Evolutionary conservation across 2,113 vertebrate species (phyloP).

Genomic region (Rhinichthys klamathensis): DNA sequence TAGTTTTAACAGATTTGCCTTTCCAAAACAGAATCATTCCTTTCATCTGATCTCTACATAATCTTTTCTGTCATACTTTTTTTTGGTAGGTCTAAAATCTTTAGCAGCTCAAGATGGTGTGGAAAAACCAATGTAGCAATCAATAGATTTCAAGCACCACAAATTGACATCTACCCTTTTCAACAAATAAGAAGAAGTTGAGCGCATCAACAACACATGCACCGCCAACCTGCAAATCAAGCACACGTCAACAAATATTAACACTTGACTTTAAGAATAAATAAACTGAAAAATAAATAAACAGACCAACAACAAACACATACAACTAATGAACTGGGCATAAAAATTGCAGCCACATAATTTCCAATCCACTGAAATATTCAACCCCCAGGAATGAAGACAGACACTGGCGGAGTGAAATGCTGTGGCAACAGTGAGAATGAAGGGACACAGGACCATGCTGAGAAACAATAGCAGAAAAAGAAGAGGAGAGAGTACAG

Average conservation of each 20-base stretch:
- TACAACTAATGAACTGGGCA: constrained; percentile 47
- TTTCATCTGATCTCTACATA: background rate
- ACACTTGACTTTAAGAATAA: constrained; percentile 18
- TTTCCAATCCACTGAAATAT: constrained; percentile 65
- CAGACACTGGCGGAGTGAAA: constrained; percentile 45
- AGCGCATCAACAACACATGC: constrained; percentile 24
- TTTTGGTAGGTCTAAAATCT: background rate
- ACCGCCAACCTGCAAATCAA: constrained; percentile 29
- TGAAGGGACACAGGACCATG: constrained; percentile 69
- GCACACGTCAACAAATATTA: constrained; percentile 13
- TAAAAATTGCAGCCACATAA: constrained; percentile 59
- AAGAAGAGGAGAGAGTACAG: constrained; percentile 61
- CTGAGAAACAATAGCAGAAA: constrained; percentile 79
- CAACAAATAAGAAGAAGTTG: constrained; percentile 1
- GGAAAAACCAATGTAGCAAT: constrained; percentile 1
- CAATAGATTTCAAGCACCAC: background rate
- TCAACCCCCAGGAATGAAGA: constrained; percentile 56
- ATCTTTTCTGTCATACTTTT: background rate
- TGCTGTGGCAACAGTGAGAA: constrained; percentile 54
- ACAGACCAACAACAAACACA: constrained; percentile 40
- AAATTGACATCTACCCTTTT: constrained; percentile 6
- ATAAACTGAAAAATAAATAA: constrained; percentile 16
- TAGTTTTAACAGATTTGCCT: background rate
- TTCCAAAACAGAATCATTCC: background rate
- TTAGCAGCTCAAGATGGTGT: background rate